A percentile compares a stretch with the other conserved stretches of the same genome.
Conservation (phyloP, 2,888 invertebrate species). For the Dynastes grantii region DNA sequence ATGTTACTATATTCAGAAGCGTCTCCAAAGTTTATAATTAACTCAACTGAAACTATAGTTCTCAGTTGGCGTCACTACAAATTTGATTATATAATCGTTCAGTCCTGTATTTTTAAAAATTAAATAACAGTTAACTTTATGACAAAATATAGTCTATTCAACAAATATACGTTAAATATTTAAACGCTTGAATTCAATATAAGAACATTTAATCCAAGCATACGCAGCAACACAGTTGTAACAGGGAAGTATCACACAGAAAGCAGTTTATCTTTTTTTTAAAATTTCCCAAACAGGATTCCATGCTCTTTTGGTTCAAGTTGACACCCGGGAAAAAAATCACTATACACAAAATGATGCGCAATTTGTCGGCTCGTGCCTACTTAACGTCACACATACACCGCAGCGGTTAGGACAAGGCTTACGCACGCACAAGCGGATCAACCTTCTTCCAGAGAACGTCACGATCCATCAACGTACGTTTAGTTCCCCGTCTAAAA, state of each 20-base stretch:
- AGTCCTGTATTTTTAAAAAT: too few relatives aligned
- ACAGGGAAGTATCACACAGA: neutral
- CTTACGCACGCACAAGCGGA: conserved; percentile 16
- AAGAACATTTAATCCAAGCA: too few relatives aligned
- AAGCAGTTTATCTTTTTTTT: conserved; percentile 7
- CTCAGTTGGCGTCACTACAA: too few relatives aligned
- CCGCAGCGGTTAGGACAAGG: neutral
- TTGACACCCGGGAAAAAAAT: conserved; percentile 31
- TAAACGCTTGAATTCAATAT: too few relatives aligned
- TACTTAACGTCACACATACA: neutral
- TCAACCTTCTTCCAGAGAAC: conserved; percentile 22
- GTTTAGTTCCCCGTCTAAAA: conserved; percentile 23
- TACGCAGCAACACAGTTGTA: neutral
- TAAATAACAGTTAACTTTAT: too few relatives aligned
- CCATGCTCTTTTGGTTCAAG: conserved; percentile 23
- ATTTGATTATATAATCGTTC: too few relatives aligned
- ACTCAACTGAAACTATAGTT: too few relatives aligned
- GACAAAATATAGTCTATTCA: too few relatives aligned
- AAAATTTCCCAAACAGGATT: conserved; percentile 33
- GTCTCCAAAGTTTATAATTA: too few relatives aligned
- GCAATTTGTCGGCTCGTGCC: conserved; percentile 14
- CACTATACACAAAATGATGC: conserved; percentile 12
- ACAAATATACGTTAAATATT: too few relatives aligned
- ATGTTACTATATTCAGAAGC: too few relatives aligned
- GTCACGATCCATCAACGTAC: conserved; percentile 20